Percentiles rank a stretch among this genome's conserved stretches.
Conservation (phyloP, 1,140 invertebrate species). For the Wiebesia pumilae region DNA sequence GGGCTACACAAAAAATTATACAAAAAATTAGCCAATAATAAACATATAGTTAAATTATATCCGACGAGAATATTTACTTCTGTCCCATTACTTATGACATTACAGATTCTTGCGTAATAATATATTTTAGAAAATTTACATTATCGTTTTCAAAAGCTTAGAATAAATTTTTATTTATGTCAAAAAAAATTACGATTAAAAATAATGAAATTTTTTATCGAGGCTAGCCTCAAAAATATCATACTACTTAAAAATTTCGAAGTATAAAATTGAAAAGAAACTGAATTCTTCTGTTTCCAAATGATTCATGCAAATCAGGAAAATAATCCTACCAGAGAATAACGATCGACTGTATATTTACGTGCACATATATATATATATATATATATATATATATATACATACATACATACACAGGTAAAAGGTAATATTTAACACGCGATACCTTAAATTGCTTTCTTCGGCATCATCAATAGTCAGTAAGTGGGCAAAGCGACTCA, state of each 20-base stretch:
- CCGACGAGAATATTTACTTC: not conserved
- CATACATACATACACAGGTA: no score
- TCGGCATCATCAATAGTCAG: no score
- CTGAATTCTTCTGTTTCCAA: not conserved
- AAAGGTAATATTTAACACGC: no score
- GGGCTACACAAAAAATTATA: not conserved
- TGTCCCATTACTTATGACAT: not conserved
- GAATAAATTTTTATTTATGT: not conserved
- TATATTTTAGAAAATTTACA: not conserved
- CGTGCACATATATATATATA: no score
- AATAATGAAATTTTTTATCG: no score
- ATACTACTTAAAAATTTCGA: not conserved
- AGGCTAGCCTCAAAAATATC: no score
- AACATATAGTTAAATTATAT: no score
- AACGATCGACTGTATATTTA: no score
- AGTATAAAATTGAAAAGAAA: not conserved
- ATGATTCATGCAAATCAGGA: conserved; percentile 29
- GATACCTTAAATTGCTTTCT: no score
- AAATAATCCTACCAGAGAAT: conserved; percentile 17
- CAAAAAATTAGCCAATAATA: no score
- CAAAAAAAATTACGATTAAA: no score
- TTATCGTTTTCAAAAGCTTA: not conserved
- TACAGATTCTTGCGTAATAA: not conserved
- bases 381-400: no score
- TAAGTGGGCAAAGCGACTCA: conserved; percentile 31